Percentiles rank a stretch among this genome's conserved stretches.
Evolutionary conservation across 37 sponge, comb jelly and placozoan species (phyloP).

Genomic region (Bolinopsis microptera): DNA sequence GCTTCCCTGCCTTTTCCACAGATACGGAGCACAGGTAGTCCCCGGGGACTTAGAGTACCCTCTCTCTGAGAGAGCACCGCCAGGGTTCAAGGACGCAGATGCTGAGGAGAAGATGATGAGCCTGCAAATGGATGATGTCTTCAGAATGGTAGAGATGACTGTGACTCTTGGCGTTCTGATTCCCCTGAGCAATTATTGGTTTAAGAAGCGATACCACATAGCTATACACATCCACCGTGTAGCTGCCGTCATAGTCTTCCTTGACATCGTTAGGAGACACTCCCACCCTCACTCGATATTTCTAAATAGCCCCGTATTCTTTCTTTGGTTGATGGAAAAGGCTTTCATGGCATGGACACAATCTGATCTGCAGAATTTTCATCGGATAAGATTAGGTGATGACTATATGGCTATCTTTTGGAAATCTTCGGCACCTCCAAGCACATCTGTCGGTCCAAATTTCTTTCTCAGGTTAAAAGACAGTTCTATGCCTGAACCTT

Average conservation of each 20-base stretch:
- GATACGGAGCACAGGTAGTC: slow-evolving; percentile 41
- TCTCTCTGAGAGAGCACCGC: slow-evolving; percentile 16
- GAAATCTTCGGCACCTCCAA: not conserved
- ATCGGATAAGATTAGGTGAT: slow-evolving; percentile 6
- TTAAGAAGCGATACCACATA: not conserved
- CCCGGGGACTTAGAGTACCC: slow-evolving; percentile 37
- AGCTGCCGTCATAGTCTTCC: slow-evolving; percentile 33
- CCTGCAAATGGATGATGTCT: slow-evolving; percentile 40
- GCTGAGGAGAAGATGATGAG: not conserved
- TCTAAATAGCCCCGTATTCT: slow-evolving; percentile 26
- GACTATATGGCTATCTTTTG: slow-evolving; percentile 44
- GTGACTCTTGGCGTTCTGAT: not conserved
- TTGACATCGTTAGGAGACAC: slow-evolving; percentile 49
- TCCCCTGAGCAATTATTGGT: slow-evolving; percentile 37
- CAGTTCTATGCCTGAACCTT: not conserved
- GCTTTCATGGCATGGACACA: not conserved
- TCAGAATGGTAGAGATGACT: slow-evolving; percentile 50
- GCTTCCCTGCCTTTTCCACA: slow-evolving; percentile 35
- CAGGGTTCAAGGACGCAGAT: slow-evolving; percentile 57
- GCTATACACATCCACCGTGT: slow-evolving; percentile 50
- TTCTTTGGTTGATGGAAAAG: slow-evolving; percentile 14
- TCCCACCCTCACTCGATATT: slow-evolving; percentile 49
- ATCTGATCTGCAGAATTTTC: not conserved
- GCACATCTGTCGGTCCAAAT: slow-evolving; percentile 20
- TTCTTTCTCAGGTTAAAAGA: slow-evolving; percentile 26